Conservation (phyloP, 2,113 vertebrate species). For the Bungarus multicinctus region DNA sequence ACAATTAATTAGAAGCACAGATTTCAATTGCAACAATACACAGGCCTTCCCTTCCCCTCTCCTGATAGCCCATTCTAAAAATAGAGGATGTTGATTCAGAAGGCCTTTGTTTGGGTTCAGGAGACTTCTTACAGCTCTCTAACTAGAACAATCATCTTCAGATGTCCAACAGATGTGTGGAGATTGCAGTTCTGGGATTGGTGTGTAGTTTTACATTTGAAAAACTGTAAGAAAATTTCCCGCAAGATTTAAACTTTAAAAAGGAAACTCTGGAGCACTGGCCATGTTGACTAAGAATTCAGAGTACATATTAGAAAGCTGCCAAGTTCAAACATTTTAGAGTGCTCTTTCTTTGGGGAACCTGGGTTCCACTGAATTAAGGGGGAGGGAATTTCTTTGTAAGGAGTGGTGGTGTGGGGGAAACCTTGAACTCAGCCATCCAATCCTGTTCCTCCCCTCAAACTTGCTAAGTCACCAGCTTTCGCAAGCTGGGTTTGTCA, state of each 20-base stretch:
- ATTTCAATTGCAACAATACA: not conserved
- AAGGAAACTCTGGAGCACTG: not conserved
- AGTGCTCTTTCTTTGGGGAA: not conserved
- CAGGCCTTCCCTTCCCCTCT: not conserved
- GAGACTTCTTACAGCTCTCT: not conserved
- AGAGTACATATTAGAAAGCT: not conserved
- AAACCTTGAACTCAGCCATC: not conserved
- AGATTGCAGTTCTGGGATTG: not conserved
- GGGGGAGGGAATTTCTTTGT: not conserved
- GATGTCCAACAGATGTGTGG: not conserved
- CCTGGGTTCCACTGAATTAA: not conserved
- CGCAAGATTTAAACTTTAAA: not conserved
- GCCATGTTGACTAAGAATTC: not conserved
- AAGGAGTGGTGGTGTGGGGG: not conserved
- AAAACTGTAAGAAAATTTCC: not conserved
- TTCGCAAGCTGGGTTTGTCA: not conserved
- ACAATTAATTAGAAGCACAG: not conserved
- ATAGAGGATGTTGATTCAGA: not conserved
- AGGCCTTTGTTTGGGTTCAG: not conserved
- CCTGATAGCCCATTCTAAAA: not conserved
- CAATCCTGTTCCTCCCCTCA: not conserved
- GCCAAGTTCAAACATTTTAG: not conserved
- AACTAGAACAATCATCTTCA: not conserved
- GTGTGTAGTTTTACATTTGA: not conserved
- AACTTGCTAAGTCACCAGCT: not conserved